Conservation (phyloP, 2,888 invertebrate species). For the Agrotis segetum region DNA sequence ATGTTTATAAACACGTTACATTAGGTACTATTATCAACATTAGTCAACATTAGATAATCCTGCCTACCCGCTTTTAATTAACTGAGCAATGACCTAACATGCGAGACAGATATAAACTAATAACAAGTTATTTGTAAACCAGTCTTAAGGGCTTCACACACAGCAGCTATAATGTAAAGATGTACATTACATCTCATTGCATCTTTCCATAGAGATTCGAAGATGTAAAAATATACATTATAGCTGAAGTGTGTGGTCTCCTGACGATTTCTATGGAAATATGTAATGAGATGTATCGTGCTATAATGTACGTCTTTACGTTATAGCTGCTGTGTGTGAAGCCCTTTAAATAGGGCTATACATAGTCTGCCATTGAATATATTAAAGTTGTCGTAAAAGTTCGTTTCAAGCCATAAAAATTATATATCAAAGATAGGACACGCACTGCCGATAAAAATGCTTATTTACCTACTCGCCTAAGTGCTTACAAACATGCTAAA, state of each 20-base stretch:
- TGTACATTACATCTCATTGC: too few relatives aligned
- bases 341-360: slow-evolving; percentile 13
- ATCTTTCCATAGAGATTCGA: too few relatives aligned
- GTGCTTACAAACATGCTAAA: slow-evolving; percentile 11
- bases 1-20: slow-evolving; percentile 16
- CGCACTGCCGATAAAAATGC: slow-evolving; percentile 29
- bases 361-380: slow-evolving; percentile 3
- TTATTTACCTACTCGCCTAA: neutral
- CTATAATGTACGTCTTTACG: too few relatives aligned
- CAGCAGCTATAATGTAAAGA: too few relatives aligned
- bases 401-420: slow-evolving; percentile 4
- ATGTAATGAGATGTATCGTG: too few relatives aligned
- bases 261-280: too few relatives aligned
- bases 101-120: neutral
- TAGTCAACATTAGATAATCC: slow-evolving; percentile 22
- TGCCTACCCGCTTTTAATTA: neutral
- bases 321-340: too few relatives aligned
- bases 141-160: too few relatives aligned
- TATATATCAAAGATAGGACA: slow-evolving; percentile 7
- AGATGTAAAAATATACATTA: too few relatives aligned
- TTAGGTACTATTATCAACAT: too few relatives aligned
- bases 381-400: neutral
- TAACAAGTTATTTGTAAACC: slow-evolving; percentile 20
- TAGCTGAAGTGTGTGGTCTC: too few relatives aligned
- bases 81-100: slow-evolving; percentile 15